Evolutionary conservation across 2,113 vertebrate species (phyloP), one percentile per base, ranked within the genome.

Genomic region (Eira barbara): DNA sequence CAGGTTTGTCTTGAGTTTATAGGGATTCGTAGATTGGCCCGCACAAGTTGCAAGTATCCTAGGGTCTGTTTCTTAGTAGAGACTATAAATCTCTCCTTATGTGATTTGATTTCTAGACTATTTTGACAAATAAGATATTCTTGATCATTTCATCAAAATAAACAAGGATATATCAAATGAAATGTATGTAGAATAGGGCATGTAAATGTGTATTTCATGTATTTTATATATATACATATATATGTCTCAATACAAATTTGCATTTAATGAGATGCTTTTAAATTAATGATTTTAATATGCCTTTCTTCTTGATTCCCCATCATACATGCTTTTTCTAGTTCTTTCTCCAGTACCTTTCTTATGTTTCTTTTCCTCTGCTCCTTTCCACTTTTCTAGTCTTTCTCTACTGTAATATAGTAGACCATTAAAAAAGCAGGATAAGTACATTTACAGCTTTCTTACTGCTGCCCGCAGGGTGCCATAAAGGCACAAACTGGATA

Each of bases 401-500:
- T 88, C 95, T 97, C 90, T 93, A 39, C 84, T 91, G 80, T 98
- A 98, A 98, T 98, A 98, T 91, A 98, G 96, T 93, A 92, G 93
- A 97, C 87, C 96, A 98, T 97, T 98, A 98, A 98, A 98, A 98
- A 98, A 98, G 97, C 97, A 98, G 97, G 97, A 98, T 98, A 98
- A 98, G 98, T 98, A 98, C 98, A 97, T 99, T 99, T 98, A 98
- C 93, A 98, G 97, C 98, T 98, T 98, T 98, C 98, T 98, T 96
- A 93, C 96, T 98, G 98, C 90, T 98, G 98, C 97, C 98, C 99
- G 96, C 98, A 96, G 98, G 99, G 99, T 99, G 98, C 99, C 98
- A 99, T 99, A 99, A 99, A 99, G 98, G 98, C 98, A 99, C 99
- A 99, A 99, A 99, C 98, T 99, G 99, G 99, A 99, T 99, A 99